Percentiles rank a stretch among this genome's conserved stretches.
phyloP scores from a whole-genome alignment of 2,113 vertebrate species.

The Poicephalus gulielmi region DNA sequence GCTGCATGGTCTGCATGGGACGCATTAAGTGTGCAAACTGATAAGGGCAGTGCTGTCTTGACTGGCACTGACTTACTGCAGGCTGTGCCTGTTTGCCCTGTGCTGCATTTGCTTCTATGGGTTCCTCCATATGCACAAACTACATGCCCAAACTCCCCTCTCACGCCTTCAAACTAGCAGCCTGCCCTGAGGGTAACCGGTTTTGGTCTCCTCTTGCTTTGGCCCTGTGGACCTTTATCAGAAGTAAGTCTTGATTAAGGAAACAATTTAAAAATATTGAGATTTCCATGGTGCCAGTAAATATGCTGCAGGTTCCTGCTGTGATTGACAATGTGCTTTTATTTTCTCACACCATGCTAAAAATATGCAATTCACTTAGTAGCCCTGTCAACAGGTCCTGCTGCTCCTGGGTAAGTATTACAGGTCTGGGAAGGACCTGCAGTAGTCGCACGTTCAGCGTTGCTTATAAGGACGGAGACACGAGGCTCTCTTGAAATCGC shows the following conservation, averaged over 20 bases:
- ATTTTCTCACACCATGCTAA: background rate
- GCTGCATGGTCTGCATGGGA: too few relatives aligned
- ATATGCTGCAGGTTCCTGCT: background rate
- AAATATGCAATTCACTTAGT: background rate
- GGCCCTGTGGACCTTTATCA: background rate
- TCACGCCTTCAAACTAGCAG: fast-evolving
- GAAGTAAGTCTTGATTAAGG: background rate
- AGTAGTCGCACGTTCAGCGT: background rate
- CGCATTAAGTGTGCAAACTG: too few relatives aligned
- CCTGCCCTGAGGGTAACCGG: background rate
- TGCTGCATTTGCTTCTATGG: fast-evolving
- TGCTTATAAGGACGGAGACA: background rate
- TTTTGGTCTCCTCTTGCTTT: background rate
- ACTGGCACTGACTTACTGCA: background rate
- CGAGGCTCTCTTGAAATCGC: background rate
- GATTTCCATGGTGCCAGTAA: background rate
- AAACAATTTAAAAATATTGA: background rate
- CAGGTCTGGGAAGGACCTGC: fast-evolving
- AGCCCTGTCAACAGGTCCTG: background rate
- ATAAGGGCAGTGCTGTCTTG: background rate
- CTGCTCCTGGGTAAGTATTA: background rate
- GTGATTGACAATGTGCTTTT: background rate
- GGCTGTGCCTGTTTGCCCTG: fast-evolving
- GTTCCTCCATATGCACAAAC: fast-evolving
- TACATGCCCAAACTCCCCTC: background rate